Base-by-base conservation (phyloP, 2,113 vertebrate species). In the Hippocampus barbouri region DNA sequence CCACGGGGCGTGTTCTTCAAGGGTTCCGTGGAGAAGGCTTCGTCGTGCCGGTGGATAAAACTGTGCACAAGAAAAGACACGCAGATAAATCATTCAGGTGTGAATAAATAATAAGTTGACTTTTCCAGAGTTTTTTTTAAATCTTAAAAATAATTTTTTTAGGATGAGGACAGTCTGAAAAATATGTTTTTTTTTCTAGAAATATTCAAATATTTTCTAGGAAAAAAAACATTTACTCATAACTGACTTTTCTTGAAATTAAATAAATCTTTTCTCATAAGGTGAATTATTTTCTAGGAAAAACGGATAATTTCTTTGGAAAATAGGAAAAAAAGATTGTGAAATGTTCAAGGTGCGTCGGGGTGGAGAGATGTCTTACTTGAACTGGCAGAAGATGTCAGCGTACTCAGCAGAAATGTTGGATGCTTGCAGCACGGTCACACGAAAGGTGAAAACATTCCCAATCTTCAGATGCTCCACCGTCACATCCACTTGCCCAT, bases 371-470 rank as follows among this genome's bases (percentile, higher is more conserved):
- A 49, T 30, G 16, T 34, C 86, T 85, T 76, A 99, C 97, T 99
- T 99, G 88, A 99, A 99, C 90, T 99, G 97, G 91, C 97, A 99
- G 91, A 99, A 99, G 90, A 99, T 97, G 82, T 99, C 97, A 0
- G 97, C 96, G 0, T 98, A 99, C 90, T 99, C 96, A 0, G 96
- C 94, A 0, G 97, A 96, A 91, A 99, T 99, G 88, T 96, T 98
- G 73, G 95, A 97, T 0, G 97, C 97, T 80, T 99, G 97, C 62
- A 99, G 91, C 69, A 99, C 95, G 0, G 97, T 99, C 79, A 99
- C 97, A 0, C 97, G 94, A 89, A 99, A 99, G 27, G 97, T 98
- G 78, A 99, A 98, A 68, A 94, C 88, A 49, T 93, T 93, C 64
- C 96, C 96, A 43, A 99, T 90, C 84, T 85, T 93, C 69, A 99